Evolutionary conservation across 2,888 invertebrate species (phyloP), one percentile per base, ranked within the genome.

Genomic region (Adela reaumurella): DNA sequence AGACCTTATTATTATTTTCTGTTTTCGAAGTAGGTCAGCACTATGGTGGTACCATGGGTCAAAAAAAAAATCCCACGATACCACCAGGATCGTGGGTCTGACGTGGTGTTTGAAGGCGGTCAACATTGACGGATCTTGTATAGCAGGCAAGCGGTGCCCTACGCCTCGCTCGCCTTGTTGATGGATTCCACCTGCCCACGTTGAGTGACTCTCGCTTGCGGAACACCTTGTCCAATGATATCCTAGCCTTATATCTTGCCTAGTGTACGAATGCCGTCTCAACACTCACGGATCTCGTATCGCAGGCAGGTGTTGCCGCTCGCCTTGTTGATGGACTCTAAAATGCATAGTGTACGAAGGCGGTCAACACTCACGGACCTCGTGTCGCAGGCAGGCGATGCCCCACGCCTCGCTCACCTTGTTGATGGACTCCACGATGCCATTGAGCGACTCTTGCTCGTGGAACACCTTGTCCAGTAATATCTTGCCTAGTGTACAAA

Each of bases 161-260:
- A 99, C 0, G 96, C 94, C 68, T 92, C 94, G 58, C 97, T 94
- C 1, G 99, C 99, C 71, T 97, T 97, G 68, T 99, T 99, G 51
- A 99, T 96, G 2, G 96, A 88, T 56, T 93, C 92, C 2, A 99
- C 98, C 58, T 99, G 58, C 99, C 99, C 50, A 86, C 88, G 73
- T 99, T 99, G 16, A 99, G 82, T 48, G 89, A 92, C 72, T 98
- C 99, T 60, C 99, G 84, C 73, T 99, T 99, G 53, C 93, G 82
- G 67, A 99, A 99, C 14, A 99, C 93, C 67, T 94, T 95, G 67
- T 99, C 99, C 54, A 99, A 72, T 1, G 92, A 86, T 70, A 99
- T 99, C 80, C 97, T 97, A n/a, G n/a, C n/a, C n/a, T n/a, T n/a
- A n/a, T n/a, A 99, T 99, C 80, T 97, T 97, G 50, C 99, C 99